Base-by-base conservation (phyloP, 1,140 invertebrate genomes). In the Doryteuthis pealeii region DNA sequence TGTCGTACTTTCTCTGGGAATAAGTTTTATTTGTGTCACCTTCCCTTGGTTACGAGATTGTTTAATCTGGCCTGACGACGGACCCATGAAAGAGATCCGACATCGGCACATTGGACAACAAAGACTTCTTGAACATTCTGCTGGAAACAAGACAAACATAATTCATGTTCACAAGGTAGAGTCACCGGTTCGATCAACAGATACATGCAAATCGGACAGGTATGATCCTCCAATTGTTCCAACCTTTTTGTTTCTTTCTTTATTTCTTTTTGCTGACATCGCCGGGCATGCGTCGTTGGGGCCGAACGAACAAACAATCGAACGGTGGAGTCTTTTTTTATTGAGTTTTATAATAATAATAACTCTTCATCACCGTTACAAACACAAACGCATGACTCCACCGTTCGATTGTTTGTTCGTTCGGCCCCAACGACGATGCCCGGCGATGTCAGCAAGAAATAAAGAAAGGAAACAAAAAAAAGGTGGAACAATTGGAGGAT, bases 141-240 rank as follows among this genome's bases (percentile, higher is more conserved):
- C 81, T 92, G 91, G 79, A 94, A 92, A 88, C 94, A 94, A 43
- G 89, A 82, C 74, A 91, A 88, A 86, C 94, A 95, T 82, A 94
- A 91, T 82, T 90, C 91, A 89, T 95, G 93, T 78, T 90, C 90
- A 85, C 94, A 95, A 30, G 93, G 93, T 86, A 95, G 89, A 1
- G 92, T 92, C 76, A 94, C 93, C 72, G 94, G 94, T 87, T 94
- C 91, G 70, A 93, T 91, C 77, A 93, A 88, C 77, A 94, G 92
- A 75, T 91, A 91, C 80, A 92, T 89, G 86, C 93, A 95, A 77
- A 93, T 90, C 66, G 92, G 91, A 83, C 92, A 93, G 72, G 91
- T 89, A 69, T 89, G 87, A 75, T 91, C 90, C 66, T 89, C 85
- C 77, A 95, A 89, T 40, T 10, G 35, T 10, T 40, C 35, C 4